Percentiles rank a stretch among this genome's conserved stretches.
Evolutionary conservation across 53 echinoderm and acorn worm species (phyloP).

Genomic region (Paelopatides confundens): DNA sequence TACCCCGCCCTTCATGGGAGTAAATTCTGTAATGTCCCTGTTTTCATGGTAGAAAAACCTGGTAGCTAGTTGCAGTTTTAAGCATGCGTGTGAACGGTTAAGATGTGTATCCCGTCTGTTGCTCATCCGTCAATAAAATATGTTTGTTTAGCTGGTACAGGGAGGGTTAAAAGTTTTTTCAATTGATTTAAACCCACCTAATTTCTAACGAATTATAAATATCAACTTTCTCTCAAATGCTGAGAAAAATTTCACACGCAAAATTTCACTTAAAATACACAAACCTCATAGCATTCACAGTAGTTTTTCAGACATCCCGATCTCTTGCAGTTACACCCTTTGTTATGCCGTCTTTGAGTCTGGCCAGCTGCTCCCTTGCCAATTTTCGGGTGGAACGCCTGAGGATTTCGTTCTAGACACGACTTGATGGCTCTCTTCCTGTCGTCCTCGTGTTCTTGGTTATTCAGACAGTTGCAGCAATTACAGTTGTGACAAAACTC

Average conservation of each 20-base stretch:
- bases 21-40: no score
- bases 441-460: constrained; percentile 89
- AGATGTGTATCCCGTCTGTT: no score
- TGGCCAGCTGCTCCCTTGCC: constrained; percentile 87
- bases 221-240: neutral
- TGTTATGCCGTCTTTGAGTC: constrained; percentile 86
- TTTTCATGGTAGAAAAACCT: no score
- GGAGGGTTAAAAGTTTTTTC: no score
- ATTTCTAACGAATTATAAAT: no score
- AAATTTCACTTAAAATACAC: neutral
- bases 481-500: constrained; percentile 99
- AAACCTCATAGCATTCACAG: constrained; percentile 99
- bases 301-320: constrained; percentile 99
- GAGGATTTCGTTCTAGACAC: constrained; percentile 92
- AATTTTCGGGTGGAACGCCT: constrained; percentile 97
- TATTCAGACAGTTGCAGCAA: constrained; percentile 93
- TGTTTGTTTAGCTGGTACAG: no score
- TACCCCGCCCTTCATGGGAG: no score
- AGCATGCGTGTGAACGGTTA: no score
- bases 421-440: constrained; percentile 86
- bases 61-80: no score
- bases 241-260: neutral
- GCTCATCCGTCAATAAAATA: no score
- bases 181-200: no score
- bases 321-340: constrained; percentile 97